phyloP scores from a whole-genome alignment of 2,113 vertebrate species.

The Macquaria ambigua region DNA sequence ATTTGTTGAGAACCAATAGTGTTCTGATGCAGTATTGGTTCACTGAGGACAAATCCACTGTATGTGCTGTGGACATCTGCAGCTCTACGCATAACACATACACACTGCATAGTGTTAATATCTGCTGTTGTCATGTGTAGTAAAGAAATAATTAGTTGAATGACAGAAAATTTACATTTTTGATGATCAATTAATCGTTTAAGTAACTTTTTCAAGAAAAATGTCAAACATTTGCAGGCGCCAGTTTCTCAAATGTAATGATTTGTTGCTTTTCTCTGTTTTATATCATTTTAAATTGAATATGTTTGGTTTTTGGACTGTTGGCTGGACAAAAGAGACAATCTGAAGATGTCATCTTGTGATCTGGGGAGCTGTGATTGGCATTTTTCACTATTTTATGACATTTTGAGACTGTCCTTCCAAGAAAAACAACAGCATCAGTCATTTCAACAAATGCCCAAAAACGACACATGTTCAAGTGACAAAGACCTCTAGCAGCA shows the following conservation, averaged over 20 bases:
- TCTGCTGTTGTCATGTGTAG: background rate
- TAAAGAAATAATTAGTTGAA: background rate
- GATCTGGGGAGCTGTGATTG: too few species aligned
- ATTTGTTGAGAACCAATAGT: constrained; percentile 4
- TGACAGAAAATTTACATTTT: background rate
- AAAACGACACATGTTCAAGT: too few species aligned
- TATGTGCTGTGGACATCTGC: background rate
- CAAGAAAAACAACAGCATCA: background rate
- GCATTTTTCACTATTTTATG: too few species aligned
- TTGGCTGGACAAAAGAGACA: background rate
- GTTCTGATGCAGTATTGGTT: constrained; percentile 1
- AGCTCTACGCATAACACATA: background rate
- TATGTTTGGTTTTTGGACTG: background rate
- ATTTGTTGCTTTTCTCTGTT: background rate
- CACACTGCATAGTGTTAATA: background rate
- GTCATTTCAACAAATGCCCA: background rate
- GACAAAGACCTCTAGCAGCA: too few species aligned
- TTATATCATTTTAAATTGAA: background rate
- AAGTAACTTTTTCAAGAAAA: background rate
- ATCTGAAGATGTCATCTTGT: background rate
- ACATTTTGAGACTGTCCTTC: too few species aligned
- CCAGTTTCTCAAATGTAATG: background rate
- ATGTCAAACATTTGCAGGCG: background rate
- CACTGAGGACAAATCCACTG: background rate
- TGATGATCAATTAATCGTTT: background rate